Percentiles rank a stretch among this genome's conserved stretches.
Conservation (phyloP, 1,140 invertebrate species). For the Thaumatotibia leucotreta region DNA sequence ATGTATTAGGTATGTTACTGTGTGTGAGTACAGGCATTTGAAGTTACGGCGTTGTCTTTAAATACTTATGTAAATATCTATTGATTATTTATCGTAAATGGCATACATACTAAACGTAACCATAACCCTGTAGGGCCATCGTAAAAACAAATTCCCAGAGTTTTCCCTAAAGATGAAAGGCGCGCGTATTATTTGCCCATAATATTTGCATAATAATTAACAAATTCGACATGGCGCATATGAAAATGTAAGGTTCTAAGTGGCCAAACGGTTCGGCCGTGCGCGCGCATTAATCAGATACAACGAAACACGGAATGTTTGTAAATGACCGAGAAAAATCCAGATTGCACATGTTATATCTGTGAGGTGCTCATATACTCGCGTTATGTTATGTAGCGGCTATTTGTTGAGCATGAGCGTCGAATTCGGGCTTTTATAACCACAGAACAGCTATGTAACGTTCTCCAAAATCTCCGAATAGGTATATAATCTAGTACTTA, state of each 20-base stretch:
- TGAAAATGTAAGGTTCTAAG: constrained; percentile 44
- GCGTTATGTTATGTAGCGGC: neutral
- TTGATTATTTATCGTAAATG: neutral
- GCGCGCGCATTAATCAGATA: constrained; percentile 59
- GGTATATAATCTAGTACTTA: too few species aligned
- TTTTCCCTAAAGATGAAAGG: constrained; percentile 36
- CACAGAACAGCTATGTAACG: too few species aligned
- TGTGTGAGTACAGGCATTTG: too few species aligned
- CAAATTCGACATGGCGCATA: constrained; percentile 49
- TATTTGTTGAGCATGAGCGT: neutral
- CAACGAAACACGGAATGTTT: constrained; percentile 19
- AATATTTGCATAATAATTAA: constrained; percentile 63
- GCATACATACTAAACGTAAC: neutral
- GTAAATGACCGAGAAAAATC: constrained; percentile 36
- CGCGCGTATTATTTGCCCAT: constrained; percentile 44
- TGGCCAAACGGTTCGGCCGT: constrained; percentile 32
- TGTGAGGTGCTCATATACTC: neutral
- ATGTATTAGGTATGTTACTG: too few species aligned
- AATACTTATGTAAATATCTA: neutral
- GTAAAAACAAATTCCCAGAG: neutral
- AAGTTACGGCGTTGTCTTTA: too few species aligned
- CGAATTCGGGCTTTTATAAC: neutral
- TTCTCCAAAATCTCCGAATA: too few species aligned
- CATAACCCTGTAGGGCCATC: neutral
- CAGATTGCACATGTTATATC: constrained; percentile 38